Base-by-base conservation (phyloP, 2,797 vertebrate species). In the Tragelaphus oryx region DNA sequence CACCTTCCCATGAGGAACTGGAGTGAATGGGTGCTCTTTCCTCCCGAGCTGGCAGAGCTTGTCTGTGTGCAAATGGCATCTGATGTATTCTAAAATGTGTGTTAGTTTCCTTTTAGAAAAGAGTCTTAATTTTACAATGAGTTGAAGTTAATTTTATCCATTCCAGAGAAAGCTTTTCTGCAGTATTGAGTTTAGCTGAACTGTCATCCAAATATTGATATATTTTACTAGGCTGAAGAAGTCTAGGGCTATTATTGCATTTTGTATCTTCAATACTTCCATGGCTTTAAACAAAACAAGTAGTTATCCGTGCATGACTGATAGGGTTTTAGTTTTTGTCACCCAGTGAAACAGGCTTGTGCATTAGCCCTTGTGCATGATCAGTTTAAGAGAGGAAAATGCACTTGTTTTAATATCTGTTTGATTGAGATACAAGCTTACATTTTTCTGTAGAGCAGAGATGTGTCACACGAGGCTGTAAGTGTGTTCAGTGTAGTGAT, bases 251-350 rank as follows among this genome's bases (percentile, higher is more conserved):
- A 96, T 97, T 89, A 95, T 89, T 96, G 62, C 96, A 83, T 97
- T 98, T 98, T 0, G 0, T 97, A 95, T 96, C 94, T 98, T 97
- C 88, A 96, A 22, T 96, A 87, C 96, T 30, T 97, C 98, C 98
- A 96, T 96, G 97, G 52, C 95, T 97, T 93, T 41, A 87, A 94
- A 92, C 89, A 98, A 98, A 98, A 98, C 97, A 98, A 98, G 97
- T 98, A 98, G 96, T 92, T 97, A 81, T 33, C 95, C 87, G 0
- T 94, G 96, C 95, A 87, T 97, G 97, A 98, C 97, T 95, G 97
- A 97, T 98, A 86, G 87, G 95, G 96, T 96, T 98, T 95, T 96
- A 37, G 92, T 75, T 96, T 94, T 97, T 93, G 88, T 93, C 94
- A 95, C 95, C 60, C 93, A 96, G 48, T 92, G 96, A 97, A 97